Evolutionary conservation across 2,113 vertebrate species (phyloP).

Genomic region (Spea bombifrons): DNA sequence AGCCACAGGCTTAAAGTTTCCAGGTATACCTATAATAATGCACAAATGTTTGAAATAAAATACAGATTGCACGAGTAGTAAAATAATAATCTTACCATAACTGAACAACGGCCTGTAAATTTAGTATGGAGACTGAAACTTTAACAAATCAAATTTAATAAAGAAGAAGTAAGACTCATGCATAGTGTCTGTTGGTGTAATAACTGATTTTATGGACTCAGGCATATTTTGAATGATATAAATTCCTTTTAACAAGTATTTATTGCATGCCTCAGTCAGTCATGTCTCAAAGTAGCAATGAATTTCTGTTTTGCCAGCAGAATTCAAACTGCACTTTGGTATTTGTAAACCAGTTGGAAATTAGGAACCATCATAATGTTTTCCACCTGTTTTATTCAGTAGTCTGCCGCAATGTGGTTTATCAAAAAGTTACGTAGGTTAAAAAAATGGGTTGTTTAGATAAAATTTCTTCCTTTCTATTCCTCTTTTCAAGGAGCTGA

Average conservation of each 20-base stretch:
- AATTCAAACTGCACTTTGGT: constrained; percentile 12
- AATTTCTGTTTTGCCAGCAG: constrained; percentile 27
- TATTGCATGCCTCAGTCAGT: too few relatives aligned
- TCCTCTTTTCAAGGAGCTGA: too few relatives aligned
- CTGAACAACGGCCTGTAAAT: constrained; percentile 15
- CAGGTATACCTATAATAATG: too few relatives aligned
- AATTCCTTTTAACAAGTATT: constrained; percentile 41
- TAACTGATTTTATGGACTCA: constrained; percentile 28
- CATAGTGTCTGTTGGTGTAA: constrained; percentile 27
- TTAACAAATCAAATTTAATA: constrained; percentile 28
- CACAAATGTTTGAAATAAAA: too few relatives aligned
- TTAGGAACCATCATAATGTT: constrained; percentile 3
- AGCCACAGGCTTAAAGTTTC: too few relatives aligned
- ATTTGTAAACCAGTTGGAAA: constrained; percentile 28
- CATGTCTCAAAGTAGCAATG: too few relatives aligned
- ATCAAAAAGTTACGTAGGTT: too few relatives aligned
- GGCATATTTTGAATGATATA: constrained; percentile 34
- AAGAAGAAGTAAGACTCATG: constrained; percentile 36
- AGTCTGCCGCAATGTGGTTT: background rate
- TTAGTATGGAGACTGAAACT: constrained; percentile 16
- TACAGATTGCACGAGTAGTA: too few relatives aligned
- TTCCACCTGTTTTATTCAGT: constrained; percentile 30
- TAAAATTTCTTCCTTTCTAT: too few relatives aligned
- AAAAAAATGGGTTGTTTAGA: too few relatives aligned
- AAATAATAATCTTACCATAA: background rate